Evolutionary conservation across 2,113 vertebrate species (phyloP).

Genomic region (Myocastor coypus): DNA sequence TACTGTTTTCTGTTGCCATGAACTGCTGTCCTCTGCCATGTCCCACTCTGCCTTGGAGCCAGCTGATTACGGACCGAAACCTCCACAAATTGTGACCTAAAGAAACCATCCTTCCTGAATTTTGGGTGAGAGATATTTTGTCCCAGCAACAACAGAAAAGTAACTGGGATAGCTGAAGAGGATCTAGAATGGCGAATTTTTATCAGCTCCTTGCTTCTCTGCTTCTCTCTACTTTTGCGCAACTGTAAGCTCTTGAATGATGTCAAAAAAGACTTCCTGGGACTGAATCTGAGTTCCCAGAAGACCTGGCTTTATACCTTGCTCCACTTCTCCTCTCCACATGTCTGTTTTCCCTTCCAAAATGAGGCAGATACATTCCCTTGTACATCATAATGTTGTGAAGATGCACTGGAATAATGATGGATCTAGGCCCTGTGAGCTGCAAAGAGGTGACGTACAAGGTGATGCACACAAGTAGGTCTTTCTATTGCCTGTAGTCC

Average conservation of each 20-base stretch:
- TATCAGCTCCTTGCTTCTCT: neutral
- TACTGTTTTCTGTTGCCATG: too few species aligned
- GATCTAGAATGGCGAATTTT: neutral
- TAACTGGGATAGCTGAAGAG: neutral
- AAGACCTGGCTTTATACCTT: neutral
- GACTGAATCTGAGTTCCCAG: neutral
- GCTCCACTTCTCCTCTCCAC: neutral
- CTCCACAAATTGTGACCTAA: too few species aligned
- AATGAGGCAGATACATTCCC: neutral
- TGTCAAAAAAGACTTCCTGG: neutral
- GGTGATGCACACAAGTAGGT: neutral
- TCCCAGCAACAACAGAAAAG: too few species aligned
- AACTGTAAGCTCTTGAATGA: neutral
- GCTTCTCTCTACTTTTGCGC: neutral
- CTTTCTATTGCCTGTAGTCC: neutral
- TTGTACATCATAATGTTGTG: fast-evolving
- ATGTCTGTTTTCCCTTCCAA: neutral
- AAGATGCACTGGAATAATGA: neutral
- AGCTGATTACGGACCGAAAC: too few species aligned
- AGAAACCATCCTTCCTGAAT: too few species aligned
- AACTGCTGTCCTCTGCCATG: too few species aligned
- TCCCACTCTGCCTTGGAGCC: too few species aligned
- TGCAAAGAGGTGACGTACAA: fast-evolving
- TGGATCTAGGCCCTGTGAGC: neutral
- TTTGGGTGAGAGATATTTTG: too few species aligned